Base-by-base conservation (phyloP, 1,140 invertebrate species). In the Tetranychus urticae region DNA sequence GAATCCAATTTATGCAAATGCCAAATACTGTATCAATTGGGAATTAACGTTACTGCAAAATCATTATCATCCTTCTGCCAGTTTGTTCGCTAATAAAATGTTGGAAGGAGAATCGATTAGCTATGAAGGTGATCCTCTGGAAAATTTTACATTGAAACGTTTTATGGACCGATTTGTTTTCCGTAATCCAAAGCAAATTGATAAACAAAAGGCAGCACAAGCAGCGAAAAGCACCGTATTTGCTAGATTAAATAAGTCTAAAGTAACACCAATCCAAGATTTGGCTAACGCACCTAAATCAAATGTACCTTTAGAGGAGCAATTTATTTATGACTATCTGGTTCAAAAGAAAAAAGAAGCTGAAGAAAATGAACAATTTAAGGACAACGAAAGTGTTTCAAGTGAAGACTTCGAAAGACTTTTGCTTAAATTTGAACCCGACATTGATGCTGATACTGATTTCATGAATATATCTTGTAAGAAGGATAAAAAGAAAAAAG, bases 101-200 rank as follows among this genome's bases (percentile, higher is more conserved):
- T 67, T 91, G 1, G 73, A 83, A 73, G 69, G 67, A 58, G 64
- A 68, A 57, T 36, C 42, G 39, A 84, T 96, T 42, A 76, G 80
- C 35, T 97, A 97, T 69, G 78, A 79, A 59, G 91, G 93, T 0
- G 88, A 97, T 75, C 91, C 92, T 0, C 71, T 97, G 0, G 79
- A 86, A 68, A 92, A 97, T 74, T 90, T 96, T 68, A 85, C 83
- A 0, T 71, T 88, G 1, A 83, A 88, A 35, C 75, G 86, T 62
- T 97, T 97, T 70, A 73, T 97, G 12, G 91, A 97, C 69, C 77
- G 90, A 61, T 97, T 94, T 72, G 87, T 89, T 2, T 97, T 89
- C 68, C 88, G 92, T 71, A 97, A 97, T 77, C 89, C 92, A 0
- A 97, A 97, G 71, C 82, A 67, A 69, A 31, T 82, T 81, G 70